phyloP scores from a whole-genome alignment of 2,888 invertebrate genomes.

The Leucophenga maculata region DNA sequence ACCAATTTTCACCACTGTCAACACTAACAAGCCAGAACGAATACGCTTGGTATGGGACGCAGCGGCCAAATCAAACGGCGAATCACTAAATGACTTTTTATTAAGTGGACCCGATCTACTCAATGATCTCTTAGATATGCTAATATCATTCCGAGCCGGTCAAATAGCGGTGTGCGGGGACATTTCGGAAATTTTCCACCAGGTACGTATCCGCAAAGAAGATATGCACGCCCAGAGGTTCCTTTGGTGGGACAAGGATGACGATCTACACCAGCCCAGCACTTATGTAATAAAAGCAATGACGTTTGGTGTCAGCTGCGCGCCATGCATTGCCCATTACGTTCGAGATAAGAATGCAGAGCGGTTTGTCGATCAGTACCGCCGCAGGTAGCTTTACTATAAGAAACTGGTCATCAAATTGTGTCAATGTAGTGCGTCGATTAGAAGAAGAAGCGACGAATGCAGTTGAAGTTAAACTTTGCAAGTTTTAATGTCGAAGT shows the following conservation, averaged over 20 bases:
- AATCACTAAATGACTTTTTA: constrained; percentile 55
- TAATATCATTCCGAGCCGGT: constrained; percentile 65
- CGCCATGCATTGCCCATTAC: constrained; percentile 18
- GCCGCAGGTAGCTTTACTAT: too few species aligned
- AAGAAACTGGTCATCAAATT: too few species aligned
- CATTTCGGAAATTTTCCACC: constrained; percentile 49
- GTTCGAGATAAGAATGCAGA: constrained; percentile 6
- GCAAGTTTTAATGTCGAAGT: too few species aligned
- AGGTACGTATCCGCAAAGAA: neutral
- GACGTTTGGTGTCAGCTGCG: constrained; percentile 3
- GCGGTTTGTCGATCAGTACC: too few species aligned
- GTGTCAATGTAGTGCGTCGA: too few species aligned
- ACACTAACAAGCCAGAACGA: constrained; percentile 36
- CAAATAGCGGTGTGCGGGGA: constrained; percentile 60
- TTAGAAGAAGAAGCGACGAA: too few species aligned
- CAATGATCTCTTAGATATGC: constrained; percentile 56
- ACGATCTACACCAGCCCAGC: too few species aligned
- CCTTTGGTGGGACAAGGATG: neutral
- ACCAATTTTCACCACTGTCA: constrained; percentile 38
- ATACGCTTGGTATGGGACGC: constrained; percentile 62
- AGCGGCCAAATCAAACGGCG: constrained; percentile 50
- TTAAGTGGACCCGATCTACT: constrained; percentile 61
- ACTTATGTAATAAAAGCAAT: neutral
- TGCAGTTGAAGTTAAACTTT: too few species aligned
- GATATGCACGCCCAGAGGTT: neutral